A percentile compares a stretch with the other conserved stretches of the same genome.
phyloP scores from a whole-genome alignment of 2,888 invertebrate species.

The Drosophila bunnanda region DNA sequence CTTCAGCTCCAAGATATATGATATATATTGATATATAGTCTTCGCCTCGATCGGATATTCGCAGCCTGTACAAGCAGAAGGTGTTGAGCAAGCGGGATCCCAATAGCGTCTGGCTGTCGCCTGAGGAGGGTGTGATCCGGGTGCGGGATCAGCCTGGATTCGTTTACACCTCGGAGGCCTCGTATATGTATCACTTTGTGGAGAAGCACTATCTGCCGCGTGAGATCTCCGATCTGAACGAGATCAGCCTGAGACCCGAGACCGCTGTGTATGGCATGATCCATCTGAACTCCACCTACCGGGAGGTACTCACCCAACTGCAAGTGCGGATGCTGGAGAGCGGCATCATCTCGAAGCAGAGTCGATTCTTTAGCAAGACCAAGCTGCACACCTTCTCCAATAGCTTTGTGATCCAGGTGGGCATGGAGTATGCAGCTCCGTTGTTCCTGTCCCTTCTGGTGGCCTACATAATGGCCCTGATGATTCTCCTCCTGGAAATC shows the following conservation, averaged over 20 bases:
- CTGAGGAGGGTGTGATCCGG: slow-evolving; percentile 70
- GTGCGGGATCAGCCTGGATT: slow-evolving; percentile 79
- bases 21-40: slow-evolving; percentile 37
- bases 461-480: slow-evolving; percentile 55
- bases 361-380: slow-evolving; percentile 66
- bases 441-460: slow-evolving; percentile 70
- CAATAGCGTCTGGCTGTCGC: slow-evolving; percentile 64
- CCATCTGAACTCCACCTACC: slow-evolving; percentile 78
- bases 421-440: slow-evolving; percentile 81
- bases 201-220: slow-evolving; percentile 78
- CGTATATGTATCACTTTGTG: slow-evolving; percentile 71
- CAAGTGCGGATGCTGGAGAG: slow-evolving; percentile 77
- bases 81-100: slow-evolving; percentile 65
- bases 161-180: slow-evolving; percentile 81
- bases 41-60: slow-evolving; percentile 69
- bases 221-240: slow-evolving; percentile 84
- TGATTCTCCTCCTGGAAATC: slow-evolving; percentile 68
- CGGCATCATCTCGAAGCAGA: slow-evolving; percentile 71
- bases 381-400: slow-evolving; percentile 73
- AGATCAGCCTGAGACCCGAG: slow-evolving; percentile 77
- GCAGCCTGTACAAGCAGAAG: slow-evolving; percentile 69
- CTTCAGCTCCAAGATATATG: not conserved
- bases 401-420: slow-evolving; percentile 76
- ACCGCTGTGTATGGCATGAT: slow-evolving; percentile 61
- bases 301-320: slow-evolving; percentile 72